phyloP scores from a whole-genome alignment of 2,113 vertebrate genomes.

The Crotalus horridus region DNA sequence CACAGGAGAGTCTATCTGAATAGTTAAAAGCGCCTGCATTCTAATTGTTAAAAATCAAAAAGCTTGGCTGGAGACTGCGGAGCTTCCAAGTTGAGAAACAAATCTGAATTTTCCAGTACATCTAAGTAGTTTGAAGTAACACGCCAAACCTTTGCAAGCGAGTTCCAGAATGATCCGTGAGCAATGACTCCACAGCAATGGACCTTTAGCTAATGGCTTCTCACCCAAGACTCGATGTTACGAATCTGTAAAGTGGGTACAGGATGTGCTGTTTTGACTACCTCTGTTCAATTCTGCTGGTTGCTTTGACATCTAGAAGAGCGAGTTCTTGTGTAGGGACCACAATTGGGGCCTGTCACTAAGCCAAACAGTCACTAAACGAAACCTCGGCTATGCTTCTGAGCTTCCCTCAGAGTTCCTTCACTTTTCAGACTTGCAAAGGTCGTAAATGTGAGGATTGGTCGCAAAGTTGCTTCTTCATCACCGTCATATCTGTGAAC shows the following conservation, averaged over 20 bases:
- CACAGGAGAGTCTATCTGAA: neutral
- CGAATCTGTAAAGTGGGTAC: neutral
- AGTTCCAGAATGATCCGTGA: neutral
- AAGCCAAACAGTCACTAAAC: too few relatives aligned
- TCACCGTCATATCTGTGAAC: too few relatives aligned
- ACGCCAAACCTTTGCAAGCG: neutral
- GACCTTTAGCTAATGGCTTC: neutral
- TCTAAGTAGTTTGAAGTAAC: neutral
- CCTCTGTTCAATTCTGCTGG: neutral
- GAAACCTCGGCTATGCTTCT: accelerated
- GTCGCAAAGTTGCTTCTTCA: too few relatives aligned
- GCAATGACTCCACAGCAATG: neutral
- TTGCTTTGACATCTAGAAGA: neutral
- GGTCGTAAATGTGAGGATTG: too few relatives aligned
- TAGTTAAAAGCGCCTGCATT: neutral
- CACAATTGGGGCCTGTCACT: too few relatives aligned
- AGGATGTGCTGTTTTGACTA: neutral
- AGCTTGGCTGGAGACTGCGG: neutral
- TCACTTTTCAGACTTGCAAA: too few relatives aligned
- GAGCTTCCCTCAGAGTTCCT: too few relatives aligned
- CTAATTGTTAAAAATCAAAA: neutral
- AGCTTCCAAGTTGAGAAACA: neutral
- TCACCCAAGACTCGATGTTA: neutral
- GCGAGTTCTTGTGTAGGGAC: too few relatives aligned
- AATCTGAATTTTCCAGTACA: neutral